phyloP scores from a whole-genome alignment of 2,888 invertebrate species.

The Dorcus parallelipipedus region DNA sequence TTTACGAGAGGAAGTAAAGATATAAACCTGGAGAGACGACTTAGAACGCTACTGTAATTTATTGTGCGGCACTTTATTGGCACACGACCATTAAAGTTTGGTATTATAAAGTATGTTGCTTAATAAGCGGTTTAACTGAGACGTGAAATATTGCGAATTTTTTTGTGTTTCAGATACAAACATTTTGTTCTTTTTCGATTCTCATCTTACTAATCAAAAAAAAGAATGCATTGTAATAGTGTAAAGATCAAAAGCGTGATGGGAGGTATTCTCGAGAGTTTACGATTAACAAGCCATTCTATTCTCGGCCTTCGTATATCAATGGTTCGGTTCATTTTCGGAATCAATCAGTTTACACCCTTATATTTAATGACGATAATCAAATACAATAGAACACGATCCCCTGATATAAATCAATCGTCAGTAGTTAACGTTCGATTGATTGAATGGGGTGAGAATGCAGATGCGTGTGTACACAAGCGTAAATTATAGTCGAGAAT shows the following conservation, averaged over 20 bases:
- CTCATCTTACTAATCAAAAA: not conserved
- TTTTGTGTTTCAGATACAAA: not conserved
- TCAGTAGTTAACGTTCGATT: constrained; percentile 21
- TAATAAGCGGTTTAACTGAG: not conserved
- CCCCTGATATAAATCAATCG: constrained; percentile 25
- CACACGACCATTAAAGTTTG: constrained; percentile 17
- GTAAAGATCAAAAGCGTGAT: not conserved
- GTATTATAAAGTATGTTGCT: constrained; percentile 15
- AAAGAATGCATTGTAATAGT: not conserved
- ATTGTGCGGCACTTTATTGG: constrained; percentile 17
- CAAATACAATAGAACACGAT: constrained; percentile 20
- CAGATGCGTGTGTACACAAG: constrained; percentile 29
- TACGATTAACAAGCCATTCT: constrained; percentile 4
- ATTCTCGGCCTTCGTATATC: not conserved
- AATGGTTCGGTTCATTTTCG: constrained; percentile 10
- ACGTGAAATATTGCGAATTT: not conserved
- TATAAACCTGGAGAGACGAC: constrained; percentile 11
- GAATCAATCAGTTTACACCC: constrained; percentile 22
- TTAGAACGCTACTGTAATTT: constrained; percentile 14
- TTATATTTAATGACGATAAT: constrained; percentile 23
- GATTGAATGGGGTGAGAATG: constrained; percentile 24
- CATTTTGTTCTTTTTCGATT: no score
- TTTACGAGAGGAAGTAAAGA: constrained; percentile 10
- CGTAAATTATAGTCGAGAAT: constrained; percentile 24
- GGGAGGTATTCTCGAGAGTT: not conserved